Base-by-base conservation (phyloP, 2,113 vertebrate genomes). In the Dromiciops gliroides region DNA sequence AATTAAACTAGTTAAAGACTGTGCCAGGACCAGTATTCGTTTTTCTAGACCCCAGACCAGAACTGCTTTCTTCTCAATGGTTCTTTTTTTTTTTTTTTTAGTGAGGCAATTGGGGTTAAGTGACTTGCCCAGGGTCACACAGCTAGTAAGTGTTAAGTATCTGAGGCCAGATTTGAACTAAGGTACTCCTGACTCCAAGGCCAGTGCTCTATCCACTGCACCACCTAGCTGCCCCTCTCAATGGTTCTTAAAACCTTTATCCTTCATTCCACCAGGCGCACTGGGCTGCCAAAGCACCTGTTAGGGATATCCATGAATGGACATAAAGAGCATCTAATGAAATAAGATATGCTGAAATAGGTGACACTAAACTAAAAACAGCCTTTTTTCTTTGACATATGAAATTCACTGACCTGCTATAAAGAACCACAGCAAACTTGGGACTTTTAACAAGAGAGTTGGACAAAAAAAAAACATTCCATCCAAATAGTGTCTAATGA, bases 281-380 rank as follows among this genome's bases (percentile, higher is more conserved):
- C 47, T 91, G 48, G 50, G 47, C 91, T 52, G 89, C 89, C 60
- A 97, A 83, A 91, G 67, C 19, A 89, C 24, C 50, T 22, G 0
- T 91, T 93, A 95, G 23, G 75, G 75, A 75, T n/a, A 90, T 93
- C 91, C 83, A 16, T 94, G 93, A 97, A 88, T 88, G 91, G 94
- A 92, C 49, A 90, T 49, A 56, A 95, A 91, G 91, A 90, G 28
- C 52, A 89, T 56, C 53, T 83, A 48, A 90, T 96, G 60, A 93
- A 96, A 93, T 91, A 92, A 96, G 90, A 94, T 56, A 91, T 96
- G 91, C 10, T 48, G 50, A 95, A 94, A 90, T 3, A 22, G 51
- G 51, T 93, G 93, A 95, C 52, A 94, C 93, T 95, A 92, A 93
- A 90, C 91, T 89, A 93, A 95, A 96, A 95, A 51, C 44, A 53